phyloP scores from a whole-genome alignment of 2,797 vertebrate genomes.

The Falco peregrinus region DNA sequence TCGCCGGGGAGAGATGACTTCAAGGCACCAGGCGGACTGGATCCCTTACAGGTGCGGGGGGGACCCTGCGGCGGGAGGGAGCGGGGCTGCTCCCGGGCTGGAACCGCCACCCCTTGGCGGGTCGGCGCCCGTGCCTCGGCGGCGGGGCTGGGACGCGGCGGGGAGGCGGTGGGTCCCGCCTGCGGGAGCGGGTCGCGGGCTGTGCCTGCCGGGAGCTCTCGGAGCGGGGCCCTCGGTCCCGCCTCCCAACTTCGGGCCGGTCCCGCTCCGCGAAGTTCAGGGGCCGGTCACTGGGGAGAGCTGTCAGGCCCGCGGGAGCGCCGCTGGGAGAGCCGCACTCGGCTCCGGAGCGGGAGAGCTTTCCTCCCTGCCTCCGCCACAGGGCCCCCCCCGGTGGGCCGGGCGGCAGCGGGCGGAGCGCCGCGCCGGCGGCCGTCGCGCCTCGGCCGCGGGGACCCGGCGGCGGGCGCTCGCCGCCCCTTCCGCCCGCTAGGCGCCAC shows the following conservation, averaged over 20 bases:
- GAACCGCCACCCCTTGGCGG: neutral
- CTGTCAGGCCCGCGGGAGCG: neutral
- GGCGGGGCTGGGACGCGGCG: neutral
- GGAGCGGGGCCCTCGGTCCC: neutral
- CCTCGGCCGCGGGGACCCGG: neutral
- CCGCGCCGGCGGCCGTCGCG: neutral
- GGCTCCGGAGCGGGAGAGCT: neutral
- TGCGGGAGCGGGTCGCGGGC: neutral
- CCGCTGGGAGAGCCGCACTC: neutral
- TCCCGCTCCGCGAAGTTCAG: neutral
- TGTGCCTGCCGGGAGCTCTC: neutral
- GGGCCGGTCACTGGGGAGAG: neutral
- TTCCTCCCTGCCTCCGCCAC: neutral
- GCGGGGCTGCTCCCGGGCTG: neutral
- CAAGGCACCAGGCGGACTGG: conserved; percentile 96
- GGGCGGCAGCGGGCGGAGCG: neutral
- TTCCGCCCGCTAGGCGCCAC: too few relatives aligned
- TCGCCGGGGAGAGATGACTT: conserved; percentile 87
- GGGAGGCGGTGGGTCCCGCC: neutral
- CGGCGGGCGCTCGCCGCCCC: neutral
- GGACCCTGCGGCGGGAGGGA: neutral
- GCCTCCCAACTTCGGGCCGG: neutral
- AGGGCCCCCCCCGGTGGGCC: neutral
- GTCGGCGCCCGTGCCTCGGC: neutral
- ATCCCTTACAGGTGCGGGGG: conserved; percentile 94